phyloP scores from a whole-genome alignment of 2,888 invertebrate species.

The Torymus tubicola region DNA sequence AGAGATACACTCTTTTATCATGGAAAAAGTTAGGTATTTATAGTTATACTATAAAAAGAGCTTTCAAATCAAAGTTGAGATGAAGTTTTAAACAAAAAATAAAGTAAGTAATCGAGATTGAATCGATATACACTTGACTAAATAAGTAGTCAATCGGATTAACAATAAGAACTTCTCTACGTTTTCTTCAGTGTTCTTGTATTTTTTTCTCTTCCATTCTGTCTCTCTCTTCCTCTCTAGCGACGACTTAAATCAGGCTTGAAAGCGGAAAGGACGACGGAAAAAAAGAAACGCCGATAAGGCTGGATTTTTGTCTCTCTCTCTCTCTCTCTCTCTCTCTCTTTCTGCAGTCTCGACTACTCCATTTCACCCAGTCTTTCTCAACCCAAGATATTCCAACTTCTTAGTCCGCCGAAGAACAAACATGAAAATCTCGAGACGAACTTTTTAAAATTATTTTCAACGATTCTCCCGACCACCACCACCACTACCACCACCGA shows the following conservation, averaged over 20 bases:
- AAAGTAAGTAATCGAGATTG: not conserved
- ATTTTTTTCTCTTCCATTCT: not conserved
- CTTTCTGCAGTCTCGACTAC: too few species aligned
- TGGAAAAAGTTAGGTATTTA: too few species aligned
- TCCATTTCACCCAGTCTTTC: too few species aligned
- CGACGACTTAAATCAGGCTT: slow-evolving; percentile 35
- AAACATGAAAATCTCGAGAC: slow-evolving; percentile 41
- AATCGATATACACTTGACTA: not conserved
- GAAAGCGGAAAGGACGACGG: slow-evolving; percentile 29
- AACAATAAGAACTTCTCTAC: slow-evolving; percentile 2
- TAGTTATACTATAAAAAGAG: too few species aligned
- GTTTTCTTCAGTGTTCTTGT: slow-evolving; percentile 9
- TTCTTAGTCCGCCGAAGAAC: slow-evolving; percentile 31
- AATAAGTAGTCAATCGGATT: slow-evolving; percentile 28
- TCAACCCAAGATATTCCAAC: slow-evolving; percentile 14
- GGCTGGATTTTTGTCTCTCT: not conserved
- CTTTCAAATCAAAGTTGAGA: too few species aligned
- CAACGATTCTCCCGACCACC: slow-evolving; percentile 31
- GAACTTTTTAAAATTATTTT: slow-evolving; percentile 53
- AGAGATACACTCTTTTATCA: too few species aligned
- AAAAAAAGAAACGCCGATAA: slow-evolving; percentile 21
- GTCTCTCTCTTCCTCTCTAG: slow-evolving; percentile 27
- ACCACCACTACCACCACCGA: too few species aligned
- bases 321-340: not conserved
- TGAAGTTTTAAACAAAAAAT: not conserved